Conservation (phyloP, 2,888 invertebrate species). For the Leptothorax acervorum region DNA sequence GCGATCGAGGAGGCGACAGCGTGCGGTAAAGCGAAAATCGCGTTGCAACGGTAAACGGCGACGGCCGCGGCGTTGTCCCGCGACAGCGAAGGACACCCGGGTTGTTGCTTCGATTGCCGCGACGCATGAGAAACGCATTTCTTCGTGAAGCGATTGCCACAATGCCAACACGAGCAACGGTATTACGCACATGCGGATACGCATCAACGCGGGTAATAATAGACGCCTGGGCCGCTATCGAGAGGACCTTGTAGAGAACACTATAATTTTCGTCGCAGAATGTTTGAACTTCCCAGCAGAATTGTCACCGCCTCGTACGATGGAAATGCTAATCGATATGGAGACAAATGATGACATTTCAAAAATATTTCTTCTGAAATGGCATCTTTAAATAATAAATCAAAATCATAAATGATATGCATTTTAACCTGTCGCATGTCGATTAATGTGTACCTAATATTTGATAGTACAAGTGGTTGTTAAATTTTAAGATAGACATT, state of each 20-base stretch:
- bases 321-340: background rate
- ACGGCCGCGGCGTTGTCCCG: constrained; percentile 47
- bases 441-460: background rate
- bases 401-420: background rate
- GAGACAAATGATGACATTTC: background rate
- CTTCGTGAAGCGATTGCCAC: constrained; percentile 49
- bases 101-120: constrained; percentile 55
- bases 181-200: constrained; percentile 59
- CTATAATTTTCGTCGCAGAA: constrained; percentile 36
- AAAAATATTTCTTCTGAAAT: background rate
- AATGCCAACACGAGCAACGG: constrained; percentile 62
- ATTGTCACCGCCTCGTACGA: background rate
- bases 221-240: constrained; percentile 23
- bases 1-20: constrained; percentile 47
- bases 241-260: constrained; percentile 24
- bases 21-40: constrained; percentile 62
- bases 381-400: background rate
- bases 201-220: constrained; percentile 29
- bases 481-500: background rate
- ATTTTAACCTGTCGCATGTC: background rate
- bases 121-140: constrained; percentile 12
- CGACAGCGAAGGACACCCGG: constrained; percentile 67
- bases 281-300: background rate
- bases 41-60: constrained; percentile 69
- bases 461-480: background rate